Base-by-base conservation (phyloP, 2,888 invertebrate species). In the Parnassius smintheus region DNA sequence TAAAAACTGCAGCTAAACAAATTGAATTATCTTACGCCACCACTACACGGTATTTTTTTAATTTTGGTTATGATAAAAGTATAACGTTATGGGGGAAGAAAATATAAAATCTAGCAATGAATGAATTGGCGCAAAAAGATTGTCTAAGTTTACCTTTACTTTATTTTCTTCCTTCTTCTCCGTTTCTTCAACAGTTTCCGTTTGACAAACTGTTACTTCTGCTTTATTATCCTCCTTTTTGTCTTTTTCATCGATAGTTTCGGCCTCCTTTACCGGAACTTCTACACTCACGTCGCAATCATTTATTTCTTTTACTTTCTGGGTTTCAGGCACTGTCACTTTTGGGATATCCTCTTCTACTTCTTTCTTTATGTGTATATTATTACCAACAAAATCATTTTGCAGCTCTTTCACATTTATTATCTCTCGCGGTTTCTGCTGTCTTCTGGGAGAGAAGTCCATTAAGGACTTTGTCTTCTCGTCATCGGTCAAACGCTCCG, bases 391-490 rank as follows among this genome's bases (percentile, higher is more conserved):
- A 49, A 92, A 89, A 66, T 91, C 90, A 56, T 82, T 89, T 59
- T 92, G 91, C 25, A 92, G 57, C 63, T 92, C 88, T 69, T 88
- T 91, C 0, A 92, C 91, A 48, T 90, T 85, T 2, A 92, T 91
- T 1, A 92, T 91, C 67, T 91, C 88, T 50, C 83, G 72, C 1
- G 79, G 85, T 56, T 84, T 85, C 59, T 76, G 76, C 42, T 65
- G 69, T 55, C 66, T 67, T 53, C 82, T 78, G 0, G 88, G 86
- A 0, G 89, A 88, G 58, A 89, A 90, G 0, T 85, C 78, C 59
- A 73, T 67, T 25, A 78, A 55, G 11, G 77, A 80, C 2, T 75
- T 69, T 2, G 62, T 59, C 51, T 77, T 82, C 48, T 91, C 91
- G 41, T 91, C 91, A 22, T 91, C 91, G 0, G 89, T 88, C 2